Evolutionary conservation across 2,888 invertebrate species (phyloP).

Genomic region (Drosophila nigritarsus): DNA sequence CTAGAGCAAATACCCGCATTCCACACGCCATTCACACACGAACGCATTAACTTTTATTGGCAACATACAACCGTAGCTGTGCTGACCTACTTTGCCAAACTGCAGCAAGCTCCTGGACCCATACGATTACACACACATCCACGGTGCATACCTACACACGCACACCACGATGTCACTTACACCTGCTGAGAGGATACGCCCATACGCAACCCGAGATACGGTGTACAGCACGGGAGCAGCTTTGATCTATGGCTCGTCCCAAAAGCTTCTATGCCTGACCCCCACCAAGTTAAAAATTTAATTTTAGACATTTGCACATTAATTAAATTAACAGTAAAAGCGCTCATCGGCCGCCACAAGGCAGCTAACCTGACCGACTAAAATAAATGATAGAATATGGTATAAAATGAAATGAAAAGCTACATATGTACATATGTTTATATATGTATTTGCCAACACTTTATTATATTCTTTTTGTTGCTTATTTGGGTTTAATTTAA

Average conservation of each 20-base stretch:
- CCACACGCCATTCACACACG: conserved; percentile 51
- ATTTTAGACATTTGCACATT: conserved; percentile 68
- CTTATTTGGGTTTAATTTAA: conserved; percentile 3
- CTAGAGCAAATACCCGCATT: conserved; percentile 51
- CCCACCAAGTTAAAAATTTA: conserved; percentile 52
- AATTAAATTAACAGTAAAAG: conserved; percentile 73
- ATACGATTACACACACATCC: conserved; percentile 19
- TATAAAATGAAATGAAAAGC: conserved; percentile 16
- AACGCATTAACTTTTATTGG: conserved; percentile 76
- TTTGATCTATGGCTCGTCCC: conserved; percentile 69
- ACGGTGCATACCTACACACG: conserved; percentile 3
- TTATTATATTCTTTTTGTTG: conserved; percentile 15
- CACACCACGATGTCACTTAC: conserved; percentile 13
- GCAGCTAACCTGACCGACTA: conserved; percentile 25
- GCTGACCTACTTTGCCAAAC: conserved; percentile 71
- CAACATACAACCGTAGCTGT: conserved; percentile 56
- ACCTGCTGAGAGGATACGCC: conserved; percentile 58
- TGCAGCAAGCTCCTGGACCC: conserved; percentile 36
- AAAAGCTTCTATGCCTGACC: conserved; percentile 48
- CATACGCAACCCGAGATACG: conserved; percentile 24
- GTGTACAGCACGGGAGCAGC: conserved; percentile 49
- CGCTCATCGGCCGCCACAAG: conserved; percentile 43
- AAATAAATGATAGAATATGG: conserved; percentile 18
- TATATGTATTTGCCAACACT: conserved; percentile 7
- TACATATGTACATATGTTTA: conserved; percentile 3